Evolutionary conservation across 2,888 invertebrate genomes (phyloP).

Genomic region (Drosophila ustulata): DNA sequence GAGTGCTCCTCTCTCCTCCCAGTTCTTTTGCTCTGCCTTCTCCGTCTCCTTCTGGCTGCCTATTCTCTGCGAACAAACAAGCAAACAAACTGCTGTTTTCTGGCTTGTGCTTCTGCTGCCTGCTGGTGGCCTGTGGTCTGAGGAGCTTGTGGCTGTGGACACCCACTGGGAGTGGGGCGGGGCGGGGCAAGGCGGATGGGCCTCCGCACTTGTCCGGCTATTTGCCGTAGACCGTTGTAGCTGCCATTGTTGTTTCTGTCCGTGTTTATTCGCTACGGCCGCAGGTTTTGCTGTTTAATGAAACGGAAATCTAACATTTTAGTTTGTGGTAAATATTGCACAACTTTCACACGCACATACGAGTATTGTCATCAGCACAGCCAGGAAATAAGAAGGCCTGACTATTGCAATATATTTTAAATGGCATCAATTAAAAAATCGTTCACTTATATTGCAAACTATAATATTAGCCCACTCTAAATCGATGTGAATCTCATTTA

Average conservation of each 20-base stretch:
- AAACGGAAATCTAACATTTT: constrained; percentile 72
- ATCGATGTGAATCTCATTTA: too few species aligned
- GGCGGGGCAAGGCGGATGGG: too few species aligned
- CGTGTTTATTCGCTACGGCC: constrained; percentile 48
- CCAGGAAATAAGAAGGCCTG: background rate
- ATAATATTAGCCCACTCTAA: too few species aligned
- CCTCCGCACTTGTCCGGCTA: background rate
- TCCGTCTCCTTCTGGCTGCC: background rate
- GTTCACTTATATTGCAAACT: too few species aligned
- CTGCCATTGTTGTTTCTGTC: background rate
- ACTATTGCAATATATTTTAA: background rate
- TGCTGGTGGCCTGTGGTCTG: constrained; percentile 1
- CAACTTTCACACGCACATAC: constrained; percentile 15
- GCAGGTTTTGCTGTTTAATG: constrained; percentile 69
- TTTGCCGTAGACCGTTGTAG: background rate
- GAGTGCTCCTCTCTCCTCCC: background rate
- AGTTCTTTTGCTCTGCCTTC: background rate
- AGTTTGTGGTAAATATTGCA: constrained; percentile 70
- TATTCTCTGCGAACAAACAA: background rate
- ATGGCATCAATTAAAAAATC: too few species aligned
- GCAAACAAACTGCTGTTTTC: constrained; percentile 2
- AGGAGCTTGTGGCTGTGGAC: background rate
- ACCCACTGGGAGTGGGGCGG: too few species aligned
- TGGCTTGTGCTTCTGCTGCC: background rate
- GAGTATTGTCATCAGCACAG: background rate